A percentile compares a stretch with the other conserved stretches of the same genome.
Conservation (phyloP, 2,797 vertebrate genomes). For the Orientallactaga sibirica region DNA sequence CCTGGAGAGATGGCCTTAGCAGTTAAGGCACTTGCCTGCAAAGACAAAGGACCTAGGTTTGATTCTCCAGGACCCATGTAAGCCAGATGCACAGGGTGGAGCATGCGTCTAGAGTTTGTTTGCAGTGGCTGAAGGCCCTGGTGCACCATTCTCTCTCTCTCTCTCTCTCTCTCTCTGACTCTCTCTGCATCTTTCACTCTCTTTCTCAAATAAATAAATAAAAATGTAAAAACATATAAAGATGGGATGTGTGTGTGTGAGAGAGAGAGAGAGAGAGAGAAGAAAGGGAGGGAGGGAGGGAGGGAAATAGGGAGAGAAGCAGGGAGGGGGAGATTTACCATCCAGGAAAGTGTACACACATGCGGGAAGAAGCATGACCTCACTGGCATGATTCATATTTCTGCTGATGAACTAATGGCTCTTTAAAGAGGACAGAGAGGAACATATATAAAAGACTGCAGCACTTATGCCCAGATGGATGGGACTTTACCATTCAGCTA, state of each 20-base stretch:
- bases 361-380: slow-evolving; percentile 58
- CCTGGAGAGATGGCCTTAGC: no score
- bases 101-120: no score
- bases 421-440: slow-evolving; percentile 45
- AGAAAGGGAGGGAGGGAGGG: neutral
- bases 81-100: no score
- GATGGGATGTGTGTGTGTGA: neutral
- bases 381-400: slow-evolving; percentile 62
- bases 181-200: no score
- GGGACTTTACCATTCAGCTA: slow-evolving; percentile 9
- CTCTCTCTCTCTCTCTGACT: no score
- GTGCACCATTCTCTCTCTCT: no score
- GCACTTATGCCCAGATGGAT: slow-evolving; percentile 12
- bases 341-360: slow-evolving; percentile 17
- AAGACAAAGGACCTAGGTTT: no score
- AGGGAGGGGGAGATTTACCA: neutral
- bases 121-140: no score
- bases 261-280: neutral
- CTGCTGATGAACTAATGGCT: slow-evolving; percentile 64
- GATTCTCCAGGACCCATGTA: no score
- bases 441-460: slow-evolving; percentile 38
- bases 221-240: neutral
- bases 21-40: no score
- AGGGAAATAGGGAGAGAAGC: neutral
- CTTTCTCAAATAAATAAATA: no score